phyloP scores from a whole-genome alignment of 1,140 invertebrate species.

The Megalopta genalis region DNA sequence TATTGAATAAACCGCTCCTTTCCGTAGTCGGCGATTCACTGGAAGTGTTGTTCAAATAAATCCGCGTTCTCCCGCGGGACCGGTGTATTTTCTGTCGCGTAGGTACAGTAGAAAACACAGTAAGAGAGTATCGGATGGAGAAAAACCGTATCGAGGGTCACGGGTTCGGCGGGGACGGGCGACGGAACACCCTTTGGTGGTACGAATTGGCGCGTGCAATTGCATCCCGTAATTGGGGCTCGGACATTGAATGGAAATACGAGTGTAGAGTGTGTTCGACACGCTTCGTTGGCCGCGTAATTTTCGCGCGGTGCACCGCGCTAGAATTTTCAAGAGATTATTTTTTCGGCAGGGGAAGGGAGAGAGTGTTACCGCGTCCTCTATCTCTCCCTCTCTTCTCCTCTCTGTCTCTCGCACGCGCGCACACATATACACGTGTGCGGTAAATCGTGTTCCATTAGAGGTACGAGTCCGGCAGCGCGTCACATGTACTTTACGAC shows the following conservation, averaged over 20 bases:
- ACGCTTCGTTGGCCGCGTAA: slow-evolving; percentile 53
- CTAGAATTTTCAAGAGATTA: slow-evolving; percentile 58
- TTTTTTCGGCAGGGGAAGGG: slow-evolving; percentile 31
- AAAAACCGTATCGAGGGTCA: not conserved
- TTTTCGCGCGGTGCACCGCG: slow-evolving; percentile 46
- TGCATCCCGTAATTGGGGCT: slow-evolving; percentile 56
- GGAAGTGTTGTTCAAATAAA: no score
- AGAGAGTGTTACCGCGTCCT: not conserved
- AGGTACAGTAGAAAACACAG: not conserved
- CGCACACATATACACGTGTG: no score
- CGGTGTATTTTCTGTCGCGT: not conserved
- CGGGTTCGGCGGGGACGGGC: not conserved
- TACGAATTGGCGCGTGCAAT: slow-evolving; percentile 48
- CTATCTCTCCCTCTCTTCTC: not conserved
- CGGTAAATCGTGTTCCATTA: slow-evolving; percentile 53
- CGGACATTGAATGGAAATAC: slow-evolving; percentile 51
- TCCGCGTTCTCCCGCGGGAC: no score
- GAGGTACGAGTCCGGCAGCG: slow-evolving; percentile 19
- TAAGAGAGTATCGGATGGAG: not conserved
- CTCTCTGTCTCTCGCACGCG: not conserved
- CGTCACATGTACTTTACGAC: slow-evolving; percentile 34
- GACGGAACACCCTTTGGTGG: slow-evolving; percentile 7
- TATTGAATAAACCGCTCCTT: no score
- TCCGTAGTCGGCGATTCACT: no score
- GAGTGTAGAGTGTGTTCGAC: slow-evolving; percentile 44